Base-by-base conservation (phyloP, 92 coral and sea anemone genomes). In the Heliopora coerulea region DNA sequence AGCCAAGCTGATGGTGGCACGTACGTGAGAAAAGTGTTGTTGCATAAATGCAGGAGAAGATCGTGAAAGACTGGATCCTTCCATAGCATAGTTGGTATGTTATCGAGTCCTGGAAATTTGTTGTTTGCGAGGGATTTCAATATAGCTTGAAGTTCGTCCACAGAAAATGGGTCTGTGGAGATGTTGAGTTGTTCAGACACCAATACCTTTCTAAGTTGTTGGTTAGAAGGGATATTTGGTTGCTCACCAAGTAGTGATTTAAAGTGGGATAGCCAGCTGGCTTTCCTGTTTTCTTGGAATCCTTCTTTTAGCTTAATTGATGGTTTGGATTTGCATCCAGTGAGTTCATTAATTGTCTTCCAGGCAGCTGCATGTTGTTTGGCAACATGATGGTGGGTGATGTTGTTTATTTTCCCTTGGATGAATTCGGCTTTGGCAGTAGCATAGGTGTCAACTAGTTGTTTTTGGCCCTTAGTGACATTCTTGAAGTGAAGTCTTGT, bases 241-340 rank as follows among this genome's bases (percentile, higher is more conserved):
- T 64, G 32, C 5, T 54, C 70, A 32, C 80, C 80, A 37, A 73
- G 80, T 3, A 81, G 80, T 11, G 54, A 61, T 41, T 60, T 40
- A 68, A 81, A 81, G 85, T 81, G 67, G n/a, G 30, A 28, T 59
- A 81, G 40, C 80, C 85, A 81, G 65, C 39, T 81, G 30, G 63
- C 46, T 81, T 80, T 80, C 68, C 85, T 35, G 29, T 64, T 49
- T 35, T 60, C 28, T 20, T 73, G 13, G 25, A 68, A 81, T 14
- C 65, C 72, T 27, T 68, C 80, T 56, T 81, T 81, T 42, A 75
- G 27, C 42, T 27, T 44, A 34, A 63, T 64, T 13, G 80, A 74
- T 62, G 73, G 84, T 80, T 61, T 80, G 6, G 40, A n/a, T n/a
- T n/a, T n/a, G n/a, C n/a, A n/a, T n/a, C n/a, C n/a, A n/a, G n/a